Conservation (phyloP, 2,797 vertebrate genomes). For the Semaprochilodus insignis region DNA sequence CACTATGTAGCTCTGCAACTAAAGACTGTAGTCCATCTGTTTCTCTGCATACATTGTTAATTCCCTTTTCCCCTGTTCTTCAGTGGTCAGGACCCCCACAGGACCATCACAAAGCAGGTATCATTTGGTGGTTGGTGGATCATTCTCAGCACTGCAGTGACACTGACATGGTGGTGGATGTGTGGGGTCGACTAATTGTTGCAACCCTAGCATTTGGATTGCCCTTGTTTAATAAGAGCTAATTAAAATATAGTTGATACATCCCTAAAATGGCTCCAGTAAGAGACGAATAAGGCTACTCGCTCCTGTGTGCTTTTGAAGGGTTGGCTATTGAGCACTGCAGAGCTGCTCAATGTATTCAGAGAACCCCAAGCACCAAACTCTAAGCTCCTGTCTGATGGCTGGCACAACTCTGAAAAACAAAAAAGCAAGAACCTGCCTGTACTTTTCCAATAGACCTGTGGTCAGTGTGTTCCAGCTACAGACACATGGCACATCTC, state of each 20-base stretch:
- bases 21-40: too few relatives aligned
- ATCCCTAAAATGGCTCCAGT: background rate
- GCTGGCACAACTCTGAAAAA: background rate
- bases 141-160: too few relatives aligned
- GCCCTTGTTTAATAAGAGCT: background rate
- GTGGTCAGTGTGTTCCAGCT: constrained; percentile 29
- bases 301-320: background rate
- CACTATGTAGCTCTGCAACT: too few relatives aligned
- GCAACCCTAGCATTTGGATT: background rate
- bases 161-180: too few relatives aligned
- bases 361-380: background rate
- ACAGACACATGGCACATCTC: constrained; percentile 24
- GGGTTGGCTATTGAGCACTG: background rate
- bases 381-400: background rate
- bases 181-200: background rate
- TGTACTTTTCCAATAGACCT: constrained; percentile 22
- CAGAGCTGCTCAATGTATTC: background rate
- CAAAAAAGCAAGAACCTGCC: background rate
- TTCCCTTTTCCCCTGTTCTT: too few relatives aligned
- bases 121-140: too few relatives aligned
- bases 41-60: too few relatives aligned
- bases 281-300: background rate
- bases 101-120: too few relatives aligned
- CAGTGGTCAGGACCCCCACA: too few relatives aligned
- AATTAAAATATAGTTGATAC: constrained; percentile 5